These are phyloP conservation scores for Drosophila putrida DNA, from an alignment of 2,888 invertebrate genomes.

Conservation along the genomic window DNA sequence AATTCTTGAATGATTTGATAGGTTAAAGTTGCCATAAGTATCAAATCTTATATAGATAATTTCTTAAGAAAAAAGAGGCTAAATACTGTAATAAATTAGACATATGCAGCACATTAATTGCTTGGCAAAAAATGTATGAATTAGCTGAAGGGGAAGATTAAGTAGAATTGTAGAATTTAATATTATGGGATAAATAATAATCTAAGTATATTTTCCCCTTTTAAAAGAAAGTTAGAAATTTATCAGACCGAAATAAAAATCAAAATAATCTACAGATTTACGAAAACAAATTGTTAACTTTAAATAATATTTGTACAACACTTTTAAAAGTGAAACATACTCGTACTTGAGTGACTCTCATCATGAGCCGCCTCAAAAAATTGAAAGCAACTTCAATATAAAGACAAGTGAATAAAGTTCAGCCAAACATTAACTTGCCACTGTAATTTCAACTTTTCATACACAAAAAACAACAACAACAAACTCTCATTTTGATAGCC, in stretches of 20 bases:
- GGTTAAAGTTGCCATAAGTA: slow-evolving; percentile 57
- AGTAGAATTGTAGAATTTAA: too few relatives aligned
- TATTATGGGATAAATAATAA: too few relatives aligned
- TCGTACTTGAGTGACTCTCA: too few relatives aligned
- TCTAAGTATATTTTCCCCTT: too few relatives aligned
- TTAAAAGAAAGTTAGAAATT: too few relatives aligned
- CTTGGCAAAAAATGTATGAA: not conserved
- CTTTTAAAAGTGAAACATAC: too few relatives aligned
- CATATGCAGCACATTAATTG: slow-evolving; percentile 26
- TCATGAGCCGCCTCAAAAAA: not conserved
- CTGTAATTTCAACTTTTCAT: slow-evolving; percentile 2
- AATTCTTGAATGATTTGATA: slow-evolving; percentile 50
- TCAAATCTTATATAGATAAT: slow-evolving; percentile 55
- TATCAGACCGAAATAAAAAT: too few relatives aligned
- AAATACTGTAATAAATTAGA: slow-evolving; percentile 20
- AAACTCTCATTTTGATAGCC: slow-evolving; percentile 8
- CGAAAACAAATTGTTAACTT: too few relatives aligned
- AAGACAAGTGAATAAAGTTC: not conserved
- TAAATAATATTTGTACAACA: too few relatives aligned
- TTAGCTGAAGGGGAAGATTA: not conserved
- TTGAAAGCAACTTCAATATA: not conserved
- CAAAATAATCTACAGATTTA: too few relatives aligned
- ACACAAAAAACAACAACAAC: slow-evolving; percentile 1
- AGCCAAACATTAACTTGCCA: slow-evolving; percentile 1
- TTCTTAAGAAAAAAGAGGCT: slow-evolving; percentile 12